Conservation (phyloP, 1,140 invertebrate genomes). For the Drosophila melanogaster region DNA sequence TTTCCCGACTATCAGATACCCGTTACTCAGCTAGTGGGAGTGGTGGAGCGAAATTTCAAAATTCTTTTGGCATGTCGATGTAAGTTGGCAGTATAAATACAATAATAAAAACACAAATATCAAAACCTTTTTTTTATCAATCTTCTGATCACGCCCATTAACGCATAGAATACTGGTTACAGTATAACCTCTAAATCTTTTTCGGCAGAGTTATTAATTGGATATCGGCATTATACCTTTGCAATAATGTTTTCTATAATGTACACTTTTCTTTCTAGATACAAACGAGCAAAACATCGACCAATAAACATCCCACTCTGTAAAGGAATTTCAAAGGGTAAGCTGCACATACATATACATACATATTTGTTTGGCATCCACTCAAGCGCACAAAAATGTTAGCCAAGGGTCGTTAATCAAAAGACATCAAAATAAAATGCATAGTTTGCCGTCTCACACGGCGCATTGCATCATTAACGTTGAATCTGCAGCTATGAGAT, state of each 20-base stretch:
- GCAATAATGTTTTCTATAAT: neutral
- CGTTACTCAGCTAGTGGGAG: too few relatives aligned
- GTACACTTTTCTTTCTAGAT: constrained; percentile 53
- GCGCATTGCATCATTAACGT: constrained; percentile 74
- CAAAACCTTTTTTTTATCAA: too few relatives aligned
- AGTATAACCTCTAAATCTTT: too few relatives aligned
- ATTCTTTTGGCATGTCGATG: too few relatives aligned
- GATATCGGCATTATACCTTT: too few relatives aligned
- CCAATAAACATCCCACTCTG: constrained; percentile 35
- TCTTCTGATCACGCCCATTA: too few relatives aligned
- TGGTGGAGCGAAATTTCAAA: too few relatives aligned
- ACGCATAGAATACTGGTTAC: too few relatives aligned
- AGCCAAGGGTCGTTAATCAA: constrained; percentile 74
- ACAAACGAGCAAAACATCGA: constrained; percentile 57
- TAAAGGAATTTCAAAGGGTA: constrained; percentile 58
- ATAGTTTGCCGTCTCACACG: constrained; percentile 65
- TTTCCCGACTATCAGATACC: too few relatives aligned
- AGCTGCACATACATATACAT: constrained; percentile 28
- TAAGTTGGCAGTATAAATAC: too few relatives aligned
- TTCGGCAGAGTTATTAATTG: too few relatives aligned
- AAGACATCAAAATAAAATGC: constrained; percentile 74
- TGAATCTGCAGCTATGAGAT: constrained; percentile 45
- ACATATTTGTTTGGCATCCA: constrained; percentile 35
- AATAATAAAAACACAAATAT: too few relatives aligned
- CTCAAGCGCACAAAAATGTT: constrained; percentile 49